phyloP scores from a whole-genome alignment of 2,888 invertebrate genomes.

The Agriopis marginaria region DNA sequence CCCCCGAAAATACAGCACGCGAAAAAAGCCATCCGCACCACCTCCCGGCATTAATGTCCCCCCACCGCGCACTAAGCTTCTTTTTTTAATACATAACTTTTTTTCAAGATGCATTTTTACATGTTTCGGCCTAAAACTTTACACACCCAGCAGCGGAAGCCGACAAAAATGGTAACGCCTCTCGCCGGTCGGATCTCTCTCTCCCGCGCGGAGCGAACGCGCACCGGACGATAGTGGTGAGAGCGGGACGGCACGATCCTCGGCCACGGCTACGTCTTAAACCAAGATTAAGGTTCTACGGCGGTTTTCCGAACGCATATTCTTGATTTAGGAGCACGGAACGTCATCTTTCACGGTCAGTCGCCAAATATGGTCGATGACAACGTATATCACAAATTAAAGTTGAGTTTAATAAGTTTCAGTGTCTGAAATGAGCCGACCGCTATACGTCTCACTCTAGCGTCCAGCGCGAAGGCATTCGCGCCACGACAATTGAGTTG shows the following conservation, averaged over 20 bases:
- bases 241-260: slow-evolving; percentile 74
- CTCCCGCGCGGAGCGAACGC: slow-evolving; percentile 60
- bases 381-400: slow-evolving; percentile 41
- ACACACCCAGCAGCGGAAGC: slow-evolving; percentile 81
- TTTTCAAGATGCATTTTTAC: slow-evolving; percentile 87
- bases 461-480: slow-evolving; percentile 83
- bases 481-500: slow-evolving; percentile 86
- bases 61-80: slow-evolving; percentile 85
- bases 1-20: slow-evolving; percentile 85
- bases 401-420: slow-evolving; percentile 55
- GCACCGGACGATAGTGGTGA: slow-evolving; percentile 81
- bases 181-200: slow-evolving; percentile 74
- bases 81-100: slow-evolving; percentile 87
- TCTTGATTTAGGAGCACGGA: slow-evolving; percentile 70
- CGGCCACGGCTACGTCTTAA: slow-evolving; percentile 77
- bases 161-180: slow-evolving; percentile 80
- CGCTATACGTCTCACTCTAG: slow-evolving; percentile 82
- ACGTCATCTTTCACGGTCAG: slow-evolving; percentile 56
- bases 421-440: slow-evolving; percentile 65
- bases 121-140: slow-evolving; percentile 87
- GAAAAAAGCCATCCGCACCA: slow-evolving; percentile 83
- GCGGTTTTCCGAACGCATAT: slow-evolving; percentile 74
- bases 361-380: slow-evolving; percentile 45
- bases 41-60: slow-evolving; percentile 84
- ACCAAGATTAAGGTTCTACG: slow-evolving; percentile 83